Evolutionary conservation across 1,140 invertebrate genomes (phyloP).

Genomic region (Pachypeltis micranthus): DNA sequence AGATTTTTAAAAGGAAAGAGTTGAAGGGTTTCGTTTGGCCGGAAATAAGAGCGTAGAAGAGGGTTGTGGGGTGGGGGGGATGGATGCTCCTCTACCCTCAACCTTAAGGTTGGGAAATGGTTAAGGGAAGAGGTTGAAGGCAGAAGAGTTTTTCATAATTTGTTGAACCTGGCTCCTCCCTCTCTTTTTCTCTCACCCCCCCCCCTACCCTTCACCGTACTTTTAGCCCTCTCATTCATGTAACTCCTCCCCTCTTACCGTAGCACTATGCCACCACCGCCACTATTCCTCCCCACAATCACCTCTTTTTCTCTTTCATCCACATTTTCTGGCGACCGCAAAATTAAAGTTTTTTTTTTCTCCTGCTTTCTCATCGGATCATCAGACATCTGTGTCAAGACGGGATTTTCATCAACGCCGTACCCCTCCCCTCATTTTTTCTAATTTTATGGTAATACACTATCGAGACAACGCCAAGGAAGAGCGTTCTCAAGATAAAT

Average conservation of each 20-base stretch:
- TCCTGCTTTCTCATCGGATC: neutral
- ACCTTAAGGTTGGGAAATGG: constrained; percentile 10
- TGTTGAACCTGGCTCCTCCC: constrained; percentile 11
- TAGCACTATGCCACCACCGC: neutral
- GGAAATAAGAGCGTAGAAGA: neutral
- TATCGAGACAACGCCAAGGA: too few relatives aligned
- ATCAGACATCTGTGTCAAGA: neutral
- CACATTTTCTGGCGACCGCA: neutral
- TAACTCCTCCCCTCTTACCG: neutral
- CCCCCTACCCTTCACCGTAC: constrained; percentile 4
- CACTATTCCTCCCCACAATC: neutral
- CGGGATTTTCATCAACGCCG: neutral
- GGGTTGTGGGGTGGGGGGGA: too few relatives aligned
- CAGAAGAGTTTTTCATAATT: constrained; percentile 14
- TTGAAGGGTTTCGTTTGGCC: neutral
- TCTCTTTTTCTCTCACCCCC: constrained; percentile 2
- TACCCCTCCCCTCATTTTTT: too few relatives aligned
- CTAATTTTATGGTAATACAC: too few relatives aligned
- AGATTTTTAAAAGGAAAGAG: constrained; percentile 5
- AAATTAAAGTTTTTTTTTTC: constrained; percentile 2
- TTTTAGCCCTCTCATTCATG: too few relatives aligned
- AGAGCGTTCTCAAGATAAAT: too few relatives aligned
- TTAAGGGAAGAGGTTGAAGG: too few relatives aligned
- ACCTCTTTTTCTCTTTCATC: neutral
- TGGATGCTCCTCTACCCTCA: too few relatives aligned